Percentiles rank a stretch among this genome's conserved stretches.
Evolutionary conservation across 2,113 vertebrate genomes (phyloP).

Genomic region (Cavia porcellus): DNA sequence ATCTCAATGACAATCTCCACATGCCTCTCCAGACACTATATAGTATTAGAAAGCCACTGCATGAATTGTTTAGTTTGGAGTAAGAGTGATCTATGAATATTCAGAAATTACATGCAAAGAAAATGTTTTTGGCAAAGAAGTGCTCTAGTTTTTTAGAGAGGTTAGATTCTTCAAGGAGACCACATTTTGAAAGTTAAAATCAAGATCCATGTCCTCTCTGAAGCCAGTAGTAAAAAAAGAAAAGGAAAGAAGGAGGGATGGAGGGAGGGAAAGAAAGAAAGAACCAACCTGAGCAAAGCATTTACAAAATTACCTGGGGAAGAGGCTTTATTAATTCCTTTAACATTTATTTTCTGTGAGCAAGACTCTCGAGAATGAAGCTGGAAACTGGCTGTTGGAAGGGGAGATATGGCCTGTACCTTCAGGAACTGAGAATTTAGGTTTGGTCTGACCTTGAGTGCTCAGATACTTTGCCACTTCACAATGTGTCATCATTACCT

Average conservation of each 20-base stretch:
- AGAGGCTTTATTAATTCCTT: neutral
- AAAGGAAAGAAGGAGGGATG: neutral
- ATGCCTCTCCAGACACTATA: neutral
- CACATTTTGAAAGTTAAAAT: slow-evolving; percentile 29
- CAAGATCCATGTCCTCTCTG: neutral
- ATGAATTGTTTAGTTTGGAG: neutral
- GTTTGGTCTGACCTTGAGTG: neutral
- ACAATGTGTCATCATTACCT: neutral
- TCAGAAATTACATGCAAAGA: neutral
- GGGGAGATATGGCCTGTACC: neutral
- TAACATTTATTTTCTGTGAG: neutral
- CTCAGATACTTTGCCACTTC: neutral
- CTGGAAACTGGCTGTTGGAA: neutral
- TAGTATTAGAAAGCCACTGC: neutral
- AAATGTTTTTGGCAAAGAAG: neutral
- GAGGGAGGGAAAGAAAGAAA: no score
- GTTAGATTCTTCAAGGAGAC: neutral
- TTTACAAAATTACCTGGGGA: neutral
- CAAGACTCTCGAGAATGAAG: neutral
- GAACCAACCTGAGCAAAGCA: neutral
- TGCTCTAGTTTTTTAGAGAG: neutral
- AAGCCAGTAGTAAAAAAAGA: neutral
- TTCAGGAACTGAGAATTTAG: neutral
- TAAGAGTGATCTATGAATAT: neutral
- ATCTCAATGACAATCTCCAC: neutral